Conservation (phyloP, 2,797 vertebrate species). For the Dendrocincla fuliginosa region DNA sequence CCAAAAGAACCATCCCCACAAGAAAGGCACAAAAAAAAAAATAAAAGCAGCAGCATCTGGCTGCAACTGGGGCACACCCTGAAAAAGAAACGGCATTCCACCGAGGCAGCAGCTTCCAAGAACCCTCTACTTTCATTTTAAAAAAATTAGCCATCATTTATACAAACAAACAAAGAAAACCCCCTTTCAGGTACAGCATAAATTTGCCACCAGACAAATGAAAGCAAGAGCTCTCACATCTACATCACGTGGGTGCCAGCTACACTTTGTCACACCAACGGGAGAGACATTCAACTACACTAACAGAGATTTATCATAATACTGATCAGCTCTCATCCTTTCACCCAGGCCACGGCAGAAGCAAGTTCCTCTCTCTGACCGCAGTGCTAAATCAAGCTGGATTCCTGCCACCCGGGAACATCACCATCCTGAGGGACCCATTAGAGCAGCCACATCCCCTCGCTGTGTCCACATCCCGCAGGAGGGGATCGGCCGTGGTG, state of each 20-base stretch:
- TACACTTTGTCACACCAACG: not conserved
- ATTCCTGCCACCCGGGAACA: not conserved
- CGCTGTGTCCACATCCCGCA: not conserved
- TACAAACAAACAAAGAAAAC: not conserved
- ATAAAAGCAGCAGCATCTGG: not conserved
- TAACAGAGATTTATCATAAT: not conserved
- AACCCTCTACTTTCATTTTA: not conserved
- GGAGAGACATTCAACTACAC: not conserved
- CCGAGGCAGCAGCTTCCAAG: not conserved
- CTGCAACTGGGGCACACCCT: not conserved
- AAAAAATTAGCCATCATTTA: not conserved
- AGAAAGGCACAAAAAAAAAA: slow-evolving; percentile 43
- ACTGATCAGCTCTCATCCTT: not conserved
- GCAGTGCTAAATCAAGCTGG: not conserved
- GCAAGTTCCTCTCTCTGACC: not conserved
- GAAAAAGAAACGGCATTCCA: not conserved
- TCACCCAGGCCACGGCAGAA: not conserved
- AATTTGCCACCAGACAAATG: not conserved
- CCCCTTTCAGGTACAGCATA: not conserved
- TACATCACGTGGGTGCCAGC: not conserved
- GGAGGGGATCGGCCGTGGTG: rapidly evolving
- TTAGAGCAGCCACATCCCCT: not conserved
- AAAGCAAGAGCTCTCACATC: not conserved
- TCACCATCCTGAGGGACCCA: rapidly evolving
- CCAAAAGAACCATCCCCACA: not conserved